phyloP scores from a whole-genome alignment of 2,797 vertebrate species.

The Scolopax bukidnonensis region DNA sequence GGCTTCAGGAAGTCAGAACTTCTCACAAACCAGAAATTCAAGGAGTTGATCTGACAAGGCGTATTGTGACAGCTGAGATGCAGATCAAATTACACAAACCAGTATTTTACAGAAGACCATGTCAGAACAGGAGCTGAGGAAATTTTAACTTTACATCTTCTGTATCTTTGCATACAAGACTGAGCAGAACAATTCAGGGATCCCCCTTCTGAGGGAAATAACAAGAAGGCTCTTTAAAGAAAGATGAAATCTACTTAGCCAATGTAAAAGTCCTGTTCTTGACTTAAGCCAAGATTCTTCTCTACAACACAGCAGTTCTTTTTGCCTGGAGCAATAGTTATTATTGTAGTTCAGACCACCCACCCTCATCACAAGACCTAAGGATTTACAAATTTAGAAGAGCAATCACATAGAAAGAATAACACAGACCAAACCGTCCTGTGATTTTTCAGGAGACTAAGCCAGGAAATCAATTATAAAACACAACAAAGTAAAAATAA shows the following conservation, averaged over 20 bases:
- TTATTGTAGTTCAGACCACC: constrained; percentile 20
- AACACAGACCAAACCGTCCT: not conserved
- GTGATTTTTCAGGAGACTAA: not conserved
- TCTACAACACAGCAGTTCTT: not conserved
- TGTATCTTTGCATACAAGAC: not conserved
- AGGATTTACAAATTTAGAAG: constrained; percentile 18
- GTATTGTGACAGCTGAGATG: not conserved
- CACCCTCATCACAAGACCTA: not conserved
- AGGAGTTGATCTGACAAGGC: not conserved
- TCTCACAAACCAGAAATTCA: not conserved
- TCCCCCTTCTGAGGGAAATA: not conserved
- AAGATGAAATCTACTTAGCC: not conserved
- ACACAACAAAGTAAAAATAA: constrained; percentile 16
- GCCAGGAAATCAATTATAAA: constrained; percentile 14
- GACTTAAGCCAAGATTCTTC: not conserved
- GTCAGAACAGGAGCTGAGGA: not conserved
- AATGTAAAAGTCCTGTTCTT: not conserved
- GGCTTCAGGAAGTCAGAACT: not conserved
- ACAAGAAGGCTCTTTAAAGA: not conserved
- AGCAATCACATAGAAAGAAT: not conserved
- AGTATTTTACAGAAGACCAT: not conserved
- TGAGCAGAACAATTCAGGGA: not conserved
- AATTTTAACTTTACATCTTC: not conserved
- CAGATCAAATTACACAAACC: not conserved
- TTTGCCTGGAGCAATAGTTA: not conserved